Percentiles rank a stretch among this genome's conserved stretches.
Evolutionary conservation across 2,888 invertebrate genomes (phyloP).

Genomic region (Camponotus fellah): DNA sequence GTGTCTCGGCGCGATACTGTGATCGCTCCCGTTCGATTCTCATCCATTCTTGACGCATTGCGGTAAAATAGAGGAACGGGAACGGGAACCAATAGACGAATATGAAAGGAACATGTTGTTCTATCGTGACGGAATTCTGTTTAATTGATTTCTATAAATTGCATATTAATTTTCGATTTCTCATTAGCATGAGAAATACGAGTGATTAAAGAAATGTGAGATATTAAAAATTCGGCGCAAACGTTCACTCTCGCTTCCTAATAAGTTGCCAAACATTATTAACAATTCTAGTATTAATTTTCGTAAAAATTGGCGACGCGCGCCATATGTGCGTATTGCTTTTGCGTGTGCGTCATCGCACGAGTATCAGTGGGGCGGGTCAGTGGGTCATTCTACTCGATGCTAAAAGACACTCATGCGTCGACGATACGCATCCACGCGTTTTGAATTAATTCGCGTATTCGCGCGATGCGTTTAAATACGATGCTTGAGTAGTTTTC

Average conservation of each 20-base stretch:
- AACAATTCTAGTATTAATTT: slow-evolving; percentile 27
- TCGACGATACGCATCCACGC: slow-evolving; percentile 39
- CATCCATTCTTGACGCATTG: slow-evolving; percentile 28
- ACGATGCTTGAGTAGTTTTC: not conserved
- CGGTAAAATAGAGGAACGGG: not conserved
- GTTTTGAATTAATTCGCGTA: slow-evolving; percentile 27
- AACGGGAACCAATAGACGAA: not conserved
- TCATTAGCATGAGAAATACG: not conserved
- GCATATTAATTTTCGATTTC: not conserved
- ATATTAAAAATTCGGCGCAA: not conserved
- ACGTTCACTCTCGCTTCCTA: slow-evolving; percentile 22
- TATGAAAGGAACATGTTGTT: not conserved
- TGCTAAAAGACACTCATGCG: slow-evolving; percentile 72
- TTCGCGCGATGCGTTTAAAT: not conserved
- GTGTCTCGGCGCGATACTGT: not conserved
- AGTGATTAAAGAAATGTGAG: not conserved
- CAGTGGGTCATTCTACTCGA: slow-evolving; percentile 78
- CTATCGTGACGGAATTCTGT: not conserved
- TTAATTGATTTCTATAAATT: not conserved
- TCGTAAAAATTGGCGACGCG: slow-evolving; percentile 41
- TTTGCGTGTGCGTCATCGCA: slow-evolving; percentile 41
- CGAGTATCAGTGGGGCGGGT: slow-evolving; percentile 71
- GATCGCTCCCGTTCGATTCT: not conserved
- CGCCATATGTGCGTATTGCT: slow-evolving; percentile 45
- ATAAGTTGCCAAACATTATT: slow-evolving; percentile 7